Evolutionary conservation across 2,888 invertebrate genomes (phyloP), one percentile per base, ranked within the genome.

Genomic region (Hyalella azteca): DNA sequence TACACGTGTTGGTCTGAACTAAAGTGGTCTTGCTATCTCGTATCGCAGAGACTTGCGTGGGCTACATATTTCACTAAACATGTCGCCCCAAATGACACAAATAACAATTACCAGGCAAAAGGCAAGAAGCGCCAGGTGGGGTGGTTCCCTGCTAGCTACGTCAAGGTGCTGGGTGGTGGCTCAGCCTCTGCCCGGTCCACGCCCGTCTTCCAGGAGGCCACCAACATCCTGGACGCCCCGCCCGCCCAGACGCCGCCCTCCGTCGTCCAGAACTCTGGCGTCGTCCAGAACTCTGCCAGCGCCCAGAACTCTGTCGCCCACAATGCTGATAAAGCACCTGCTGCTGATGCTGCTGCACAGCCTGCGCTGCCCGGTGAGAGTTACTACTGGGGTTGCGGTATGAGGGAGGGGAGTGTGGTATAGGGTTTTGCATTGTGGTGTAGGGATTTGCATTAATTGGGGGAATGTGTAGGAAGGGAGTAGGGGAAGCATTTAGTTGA

Each of bases 101-200:
- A n/a, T n/a, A n/a, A n/a, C n/a, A n/a, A n/a, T n/a, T 26, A 54
- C 26, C 84, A 90, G 90, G 90, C 90, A 19, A 90, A 91, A 85
- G 96, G 97, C 0, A 92, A 95, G 86, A 95, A 95, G 87, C 90
- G 95, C 48, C 96, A 97, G 88, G 92, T 97, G 48, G 99, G 99
- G 2, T 99, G 99, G 99, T 99, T 99, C 89, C 99, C 99, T 0
- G 98, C 98, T 39, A 96, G 95, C 82, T 99, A 98, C 87, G 97
- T 98, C 11, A 97, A 97, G 49, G 41, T 80, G 0, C 73, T 81
- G 40, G 81, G 81, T 9, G 84, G 84, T 1, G 75, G 75, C 26
- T 75, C 75, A 2, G 75, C 75, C 26, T 84, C 84, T 5, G 81
- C 84, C 4, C 84, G 84, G 5, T 82, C 82, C 29, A 84, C 84